Base-by-base conservation (phyloP, 2,888 invertebrate genomes). In the Calameuta idolon region DNA sequence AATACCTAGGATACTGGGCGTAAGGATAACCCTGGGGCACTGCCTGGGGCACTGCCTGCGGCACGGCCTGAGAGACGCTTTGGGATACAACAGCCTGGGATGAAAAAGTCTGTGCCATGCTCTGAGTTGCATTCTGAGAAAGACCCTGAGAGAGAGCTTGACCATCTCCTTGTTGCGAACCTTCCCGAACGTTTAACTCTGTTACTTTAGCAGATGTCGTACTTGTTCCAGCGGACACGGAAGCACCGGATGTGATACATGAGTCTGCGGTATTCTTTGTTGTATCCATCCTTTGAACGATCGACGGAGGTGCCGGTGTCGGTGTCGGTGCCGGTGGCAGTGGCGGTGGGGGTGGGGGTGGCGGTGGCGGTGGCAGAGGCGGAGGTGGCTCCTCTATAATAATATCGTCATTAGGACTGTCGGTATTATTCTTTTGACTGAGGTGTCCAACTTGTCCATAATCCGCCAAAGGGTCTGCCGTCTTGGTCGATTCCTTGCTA, bases 1-100 rank as follows among this genome's bases (percentile, higher is more conserved):
- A 90, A 78, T 89, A 91, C 80, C 91, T 86, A 15, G 91, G 90
- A 80, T 90, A 91, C 35, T 91, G 91, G 12, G 90, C 88, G 75
- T 91, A 91, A 9, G 90, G 90, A 82, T 91, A 91, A 5, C 88
- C 88, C 81, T 91, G 91, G 0, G 89, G 87, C 2, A 75, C 35
- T 34, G 71, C 69, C 34, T 78, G 75, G 11, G 33, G 35, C 35
- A 35, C 3, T 12, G 35, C 35, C 12, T 35, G 35, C 12, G 75
- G 78, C 3, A n/a, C 81, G 30, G 83, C 85, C 77, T 83, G 81
- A 74, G 79, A 77, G 74, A 83, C 77, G 76, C 23, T 9, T 55
- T 55, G 55, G 55, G 55, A 15, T 2, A 55, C 23, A 55, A 55
- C 55, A 23, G 55, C 55, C 23, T 55, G 55, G 23, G 23, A 2